Base-by-base conservation (phyloP, 2,797 vertebrate species). In the Paratrypauchen microcephalus region DNA sequence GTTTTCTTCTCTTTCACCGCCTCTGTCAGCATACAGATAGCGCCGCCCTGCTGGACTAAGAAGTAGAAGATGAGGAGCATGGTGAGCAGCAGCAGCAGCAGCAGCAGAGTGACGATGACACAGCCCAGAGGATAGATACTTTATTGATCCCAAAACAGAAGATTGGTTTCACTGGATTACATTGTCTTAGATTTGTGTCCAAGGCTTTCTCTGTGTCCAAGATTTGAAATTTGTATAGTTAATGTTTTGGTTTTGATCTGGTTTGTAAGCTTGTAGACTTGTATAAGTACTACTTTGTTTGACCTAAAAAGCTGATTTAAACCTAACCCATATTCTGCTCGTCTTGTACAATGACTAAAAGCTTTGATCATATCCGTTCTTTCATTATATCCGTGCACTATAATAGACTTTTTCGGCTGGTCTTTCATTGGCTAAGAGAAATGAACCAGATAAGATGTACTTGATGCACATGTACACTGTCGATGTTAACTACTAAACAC, bases 31-130 rank as follows among this genome's bases (percentile, higher is more conserved):
- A 76, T 85, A 32, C 70, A 87, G 65, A 97, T 90, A 0, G 93
- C 92, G 21, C 92, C 91, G 19, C 92, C 94, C 90, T 97, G 96
- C 81, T 95, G 93, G 77, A 96, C 97, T 98, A n/a, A n/a, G n/a
- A n/a, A n/a, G n/a, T n/a, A n/a, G n/a, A n/a, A n/a, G n/a, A n/a
- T n/a, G n/a, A n/a, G n/a, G n/a, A n/a, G n/a, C n/a, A n/a, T n/a
- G n/a, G n/a, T n/a, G n/a, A n/a, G n/a, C n/a, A n/a, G n/a, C n/a
- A n/a, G n/a, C n/a, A n/a, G n/a, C n/a, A n/a, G n/a, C n/a, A n/a
- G n/a, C n/a, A n/a, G n/a, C n/a, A n/a, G n/a, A n/a, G n/a, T n/a
- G n/a, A n/a, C n/a, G n/a, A n/a, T n/a, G n/a, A n/a, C n/a, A n/a
- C n/a, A n/a, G n/a, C n/a, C n/a, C n/a, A n/a, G n/a, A n/a, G 11